These are phyloP conservation scores for Pimephales promelas DNA, from an alignment of 2,113 vertebrate genomes.

Conservation along the genomic window DNA sequence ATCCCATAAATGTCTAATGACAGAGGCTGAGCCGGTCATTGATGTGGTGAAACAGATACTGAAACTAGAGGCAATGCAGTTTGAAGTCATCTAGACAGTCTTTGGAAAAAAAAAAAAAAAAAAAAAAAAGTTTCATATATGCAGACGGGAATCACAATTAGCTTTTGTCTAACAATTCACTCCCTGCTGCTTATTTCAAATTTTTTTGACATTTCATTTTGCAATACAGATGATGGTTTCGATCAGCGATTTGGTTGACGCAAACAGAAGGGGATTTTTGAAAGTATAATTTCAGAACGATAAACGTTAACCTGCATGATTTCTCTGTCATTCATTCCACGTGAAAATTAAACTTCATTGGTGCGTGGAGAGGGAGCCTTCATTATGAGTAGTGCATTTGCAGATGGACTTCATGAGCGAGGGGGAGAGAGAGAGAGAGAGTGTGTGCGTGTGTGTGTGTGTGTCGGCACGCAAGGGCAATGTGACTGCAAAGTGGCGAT, in stretches of 20 bases:
- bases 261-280: constrained; percentile 67
- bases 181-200: constrained; percentile 48
- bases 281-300: constrained; percentile 73
- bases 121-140: constrained; percentile 57
- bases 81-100: constrained; percentile 60
- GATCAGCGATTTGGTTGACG: constrained; percentile 75
- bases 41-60: constrained; percentile 58
- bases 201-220: constrained; percentile 68
- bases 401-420: constrained; percentile 79
- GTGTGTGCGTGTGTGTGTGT: too few relatives aligned
- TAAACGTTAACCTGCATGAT: constrained; percentile 78
- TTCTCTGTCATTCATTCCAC: constrained; percentile 95
- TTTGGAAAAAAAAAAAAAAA: too few relatives aligned
- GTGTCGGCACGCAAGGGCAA: constrained; percentile 66
- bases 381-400: constrained; percentile 88
- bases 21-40: constrained; percentile 56
- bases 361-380: constrained; percentile 83
- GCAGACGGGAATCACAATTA: constrained; percentile 71
- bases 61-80: constrained; percentile 63
- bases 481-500: constrained; percentile 72
- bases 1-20: constrained; percentile 57
- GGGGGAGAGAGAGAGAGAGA: constrained; percentile 72
- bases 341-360: constrained; percentile 87
- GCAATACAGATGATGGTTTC: constrained; percentile 54
- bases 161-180: constrained; percentile 69